Conservation (phyloP, 30 jellyfish, hydroid and myxozoan species). For the Aurelia sp. region DNA sequence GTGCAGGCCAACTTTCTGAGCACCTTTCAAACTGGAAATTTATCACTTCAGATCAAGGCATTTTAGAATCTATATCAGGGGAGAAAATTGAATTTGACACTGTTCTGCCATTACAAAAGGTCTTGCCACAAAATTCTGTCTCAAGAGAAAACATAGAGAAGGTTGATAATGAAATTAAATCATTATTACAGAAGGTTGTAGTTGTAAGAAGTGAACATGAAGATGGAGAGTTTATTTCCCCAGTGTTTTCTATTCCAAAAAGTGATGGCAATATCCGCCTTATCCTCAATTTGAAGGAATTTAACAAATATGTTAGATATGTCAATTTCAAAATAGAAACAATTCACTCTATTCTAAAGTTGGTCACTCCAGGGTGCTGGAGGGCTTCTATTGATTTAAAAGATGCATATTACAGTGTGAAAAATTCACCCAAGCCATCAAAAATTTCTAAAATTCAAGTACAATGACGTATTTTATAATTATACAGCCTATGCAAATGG, state of each 20-base stretch:
- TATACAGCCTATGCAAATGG: conserved; percentile 55
- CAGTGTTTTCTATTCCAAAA: conserved; percentile 44
- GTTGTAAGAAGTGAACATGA: conserved; percentile 29
- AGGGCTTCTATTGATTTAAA: conserved; percentile 63
- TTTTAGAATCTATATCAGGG: conserved; percentile 37
- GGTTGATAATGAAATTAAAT: conserved; percentile 22
- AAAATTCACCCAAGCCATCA: conserved; percentile 39
- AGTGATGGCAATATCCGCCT: conserved; percentile 47
- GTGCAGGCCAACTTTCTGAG: conserved; percentile 58
- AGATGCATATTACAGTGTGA: conserved; percentile 68
- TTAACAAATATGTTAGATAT: conserved; percentile 8
- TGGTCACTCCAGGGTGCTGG: conserved; percentile 59
- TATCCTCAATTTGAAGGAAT: conserved; percentile 25
- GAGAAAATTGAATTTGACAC: conserved; percentile 37
- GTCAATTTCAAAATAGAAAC: conserved; percentile 53
- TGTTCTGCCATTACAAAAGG: conserved; percentile 3
- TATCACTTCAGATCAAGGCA: conserved; percentile 46
- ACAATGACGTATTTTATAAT: neutral
- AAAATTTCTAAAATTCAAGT: conserved; percentile 40
- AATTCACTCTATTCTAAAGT: conserved; percentile 20
- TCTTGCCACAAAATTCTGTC: conserved; percentile 23
- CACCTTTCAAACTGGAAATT: conserved; percentile 17
- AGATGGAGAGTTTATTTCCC: conserved; percentile 66
- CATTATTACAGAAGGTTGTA: conserved; percentile 27
- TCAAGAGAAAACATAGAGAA: conserved; percentile 19